Evolutionary conservation across 64 coral and sea anemone genomes (phyloP).

Genomic region (Orbicella faveolata): DNA sequence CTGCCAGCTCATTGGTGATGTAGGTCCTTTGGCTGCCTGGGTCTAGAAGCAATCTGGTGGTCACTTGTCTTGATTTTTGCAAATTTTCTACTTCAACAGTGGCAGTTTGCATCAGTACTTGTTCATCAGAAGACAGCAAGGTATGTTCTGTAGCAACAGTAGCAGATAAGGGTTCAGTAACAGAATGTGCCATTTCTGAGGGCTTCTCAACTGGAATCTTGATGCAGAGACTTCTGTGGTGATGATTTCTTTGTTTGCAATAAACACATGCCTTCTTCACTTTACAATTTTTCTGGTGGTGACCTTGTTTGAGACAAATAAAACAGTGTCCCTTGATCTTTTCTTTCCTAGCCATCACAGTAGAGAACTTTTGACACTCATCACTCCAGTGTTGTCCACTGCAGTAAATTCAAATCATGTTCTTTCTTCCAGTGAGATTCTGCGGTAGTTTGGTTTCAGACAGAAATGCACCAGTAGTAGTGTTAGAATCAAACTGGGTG

Average conservation of each 20-base stretch:
- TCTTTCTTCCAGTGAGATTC: neutral
- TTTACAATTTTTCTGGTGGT: neutral
- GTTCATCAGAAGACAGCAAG: neutral
- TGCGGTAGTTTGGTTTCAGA: neutral
- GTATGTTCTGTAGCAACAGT: neutral
- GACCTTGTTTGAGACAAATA: slow-evolving; percentile 6
- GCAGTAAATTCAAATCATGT: neutral
- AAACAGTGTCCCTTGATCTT: slow-evolving; percentile 10
- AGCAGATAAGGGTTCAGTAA: neutral
- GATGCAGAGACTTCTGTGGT: too few relatives aligned
- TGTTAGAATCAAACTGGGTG: neutral
- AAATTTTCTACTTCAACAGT: neutral
- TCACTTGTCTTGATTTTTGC: neutral
- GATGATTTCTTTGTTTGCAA: too few relatives aligned
- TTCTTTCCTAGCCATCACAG: slow-evolving; percentile 3
- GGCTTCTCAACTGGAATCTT: neutral
- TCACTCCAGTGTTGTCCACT: slow-evolving; percentile 1
- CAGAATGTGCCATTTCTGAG: neutral
- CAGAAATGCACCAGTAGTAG: slow-evolving; percentile 1
- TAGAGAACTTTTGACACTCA: neutral
- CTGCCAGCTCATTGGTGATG: neutral
- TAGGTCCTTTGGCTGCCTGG: slow-evolving; percentile 26
- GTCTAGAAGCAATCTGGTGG: slow-evolving; percentile 11
- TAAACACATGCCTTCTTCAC: neutral
- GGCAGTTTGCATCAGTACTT: neutral